Evolutionary conservation across 1,140 invertebrate genomes (phyloP), one percentile per base, ranked within the genome.

Genomic region (Aleiodes sp.): DNA sequence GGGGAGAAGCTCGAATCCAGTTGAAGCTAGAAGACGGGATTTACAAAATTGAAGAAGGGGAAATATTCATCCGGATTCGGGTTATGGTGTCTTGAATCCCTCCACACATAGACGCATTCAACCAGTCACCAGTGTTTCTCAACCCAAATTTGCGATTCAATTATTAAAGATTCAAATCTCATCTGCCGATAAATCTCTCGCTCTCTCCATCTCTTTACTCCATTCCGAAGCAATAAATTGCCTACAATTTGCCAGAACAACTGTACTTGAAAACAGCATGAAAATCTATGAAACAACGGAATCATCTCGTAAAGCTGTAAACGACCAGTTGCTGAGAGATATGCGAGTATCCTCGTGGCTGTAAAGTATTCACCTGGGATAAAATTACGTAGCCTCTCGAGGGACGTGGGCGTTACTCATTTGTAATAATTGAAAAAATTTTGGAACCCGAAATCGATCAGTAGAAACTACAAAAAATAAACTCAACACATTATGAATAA

Each of bases 401-500:
- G n/a, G n/a, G n/a, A n/a, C n/a, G n/a, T n/a, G n/a, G n/a, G n/a
- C n/a, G n/a, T n/a, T n/a, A n/a, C n/a, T n/a, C n/a, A n/a, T n/a
- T n/a, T n/a, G n/a, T n/a, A n/a, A n/a, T n/a, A n/a, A n/a, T n/a
- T n/a, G n/a, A n/a, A n/a, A n/a, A n/a, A n/a, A n/a, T n/a, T n/a
- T n/a, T n/a, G n/a, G n/a, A n/a, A n/a, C n/a, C n/a, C n/a, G n/a
- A n/a, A n/a, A n/a, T n/a, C n/a, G n/a, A n/a, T n/a, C n/a, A n/a
- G n/a, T n/a, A n/a, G n/a, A n/a, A n/a, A n/a, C n/a, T n/a, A n/a
- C n/a, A n/a, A n/a, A n/a, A n/a, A n/a, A n/a, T n/a, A n/a, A n/a
- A n/a, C n/a, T n/a, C n/a, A n/a, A n/a, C n/a, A n/a, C 46, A 24
- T 8, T 21, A 52, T 52, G 46, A 52, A 52, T 52, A 52, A 52